phyloP scores from a whole-genome alignment of 2,797 vertebrate genomes.

The Megaceryle alcyon region DNA sequence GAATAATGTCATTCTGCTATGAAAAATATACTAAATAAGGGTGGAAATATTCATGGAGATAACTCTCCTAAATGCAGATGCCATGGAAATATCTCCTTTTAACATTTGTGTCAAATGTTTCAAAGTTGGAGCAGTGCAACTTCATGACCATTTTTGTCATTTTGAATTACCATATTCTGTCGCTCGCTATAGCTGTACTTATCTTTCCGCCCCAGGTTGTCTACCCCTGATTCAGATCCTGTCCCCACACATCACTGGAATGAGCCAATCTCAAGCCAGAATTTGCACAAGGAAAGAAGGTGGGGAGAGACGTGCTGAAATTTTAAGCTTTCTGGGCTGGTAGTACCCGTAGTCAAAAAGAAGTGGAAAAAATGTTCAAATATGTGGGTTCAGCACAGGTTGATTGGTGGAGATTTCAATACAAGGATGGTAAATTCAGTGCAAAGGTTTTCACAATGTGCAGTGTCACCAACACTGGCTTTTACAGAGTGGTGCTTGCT shows the following conservation, averaged over 20 bases:
- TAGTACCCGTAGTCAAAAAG: neutral
- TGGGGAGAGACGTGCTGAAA: neutral
- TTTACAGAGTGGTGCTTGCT: neutral
- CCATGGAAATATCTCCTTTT: conserved; percentile 69
- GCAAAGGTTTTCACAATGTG: neutral
- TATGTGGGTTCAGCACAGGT: neutral
- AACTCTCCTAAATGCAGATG: conserved; percentile 64
- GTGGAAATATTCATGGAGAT: conserved; percentile 63
- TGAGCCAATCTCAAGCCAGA: neutral
- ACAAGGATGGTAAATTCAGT: neutral
- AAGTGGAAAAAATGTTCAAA: neutral
- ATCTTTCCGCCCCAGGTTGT: neutral
- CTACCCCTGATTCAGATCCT: neutral
- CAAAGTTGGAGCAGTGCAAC: conserved; percentile 53
- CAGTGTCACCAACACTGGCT: neutral
- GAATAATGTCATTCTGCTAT: conserved; percentile 60
- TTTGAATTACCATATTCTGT: neutral
- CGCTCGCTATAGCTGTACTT: neutral
- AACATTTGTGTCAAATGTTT: conserved; percentile 71
- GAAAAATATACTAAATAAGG: conserved; percentile 68
- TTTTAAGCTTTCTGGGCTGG: neutral
- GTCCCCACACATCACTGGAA: neutral
- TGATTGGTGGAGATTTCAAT: neutral
- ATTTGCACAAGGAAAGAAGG: neutral
- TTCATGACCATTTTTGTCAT: conserved; percentile 53